Evolutionary conservation across 1,140 invertebrate genomes (phyloP).

Genomic region (Tetramorium parvispinum): DNA sequence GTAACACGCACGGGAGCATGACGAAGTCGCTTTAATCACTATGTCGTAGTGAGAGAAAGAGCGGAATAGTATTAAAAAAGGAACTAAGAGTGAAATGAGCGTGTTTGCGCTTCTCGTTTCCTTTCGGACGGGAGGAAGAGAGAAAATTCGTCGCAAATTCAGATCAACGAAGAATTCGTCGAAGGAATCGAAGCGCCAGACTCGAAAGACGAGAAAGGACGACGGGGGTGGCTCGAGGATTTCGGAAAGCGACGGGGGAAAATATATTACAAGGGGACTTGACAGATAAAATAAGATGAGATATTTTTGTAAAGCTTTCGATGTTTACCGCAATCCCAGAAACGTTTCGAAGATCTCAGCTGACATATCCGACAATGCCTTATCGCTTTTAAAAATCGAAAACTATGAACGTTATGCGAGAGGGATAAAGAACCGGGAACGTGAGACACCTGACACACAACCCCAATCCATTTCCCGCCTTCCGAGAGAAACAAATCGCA

Average conservation of each 20-base stretch:
- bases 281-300: constrained; percentile 79
- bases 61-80: neutral
- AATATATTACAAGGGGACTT: neutral
- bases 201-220: constrained; percentile 24
- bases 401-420: constrained; percentile 32
- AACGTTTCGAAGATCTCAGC: constrained; percentile 81
- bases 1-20: constrained; percentile 23
- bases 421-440: neutral
- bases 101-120: constrained; percentile 20
- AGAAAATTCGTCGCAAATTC: constrained; percentile 30
- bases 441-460: constrained; percentile 23
- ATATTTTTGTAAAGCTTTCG: constrained; percentile 85
- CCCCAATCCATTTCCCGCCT: constrained; percentile 41
- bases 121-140: constrained; percentile 33
- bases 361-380: constrained; percentile 86
- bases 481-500: constrained; percentile 11
- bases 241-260: neutral
- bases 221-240: constrained; percentile 26
- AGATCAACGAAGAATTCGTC: neutral
- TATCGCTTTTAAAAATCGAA: constrained; percentile 80
- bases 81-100: neutral
- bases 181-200: neutral
- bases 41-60: constrained; percentile 1
- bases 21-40: constrained; percentile 27
- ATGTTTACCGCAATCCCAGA: constrained; percentile 80